phyloP scores from a whole-genome alignment of 35 echinoderm and acorn worm genomes.

The Stichopus chloronotus region DNA sequence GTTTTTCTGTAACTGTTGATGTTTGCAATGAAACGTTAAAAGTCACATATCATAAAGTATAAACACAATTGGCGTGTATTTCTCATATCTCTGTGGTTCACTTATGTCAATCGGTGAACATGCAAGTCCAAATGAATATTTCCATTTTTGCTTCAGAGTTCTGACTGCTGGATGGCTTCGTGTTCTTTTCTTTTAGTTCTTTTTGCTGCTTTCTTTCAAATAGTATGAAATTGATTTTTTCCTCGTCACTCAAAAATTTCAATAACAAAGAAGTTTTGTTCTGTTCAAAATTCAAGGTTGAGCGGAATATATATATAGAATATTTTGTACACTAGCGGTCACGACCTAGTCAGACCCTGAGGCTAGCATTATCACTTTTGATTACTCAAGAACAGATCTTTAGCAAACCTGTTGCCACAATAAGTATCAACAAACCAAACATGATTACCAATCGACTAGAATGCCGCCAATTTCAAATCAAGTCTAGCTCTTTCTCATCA shows the following conservation, averaged over 20 bases:
- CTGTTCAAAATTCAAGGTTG: neutral
- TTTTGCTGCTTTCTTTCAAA: too few species aligned
- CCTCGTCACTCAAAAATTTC: neutral
- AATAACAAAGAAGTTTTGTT: neutral
- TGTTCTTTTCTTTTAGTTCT: too few species aligned
- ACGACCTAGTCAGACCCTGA: slow-evolving; percentile 25
- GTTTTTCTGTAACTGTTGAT: too few species aligned
- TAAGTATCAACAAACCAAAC: slow-evolving; percentile 41
- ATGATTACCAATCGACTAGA: slow-evolving; percentile 45
- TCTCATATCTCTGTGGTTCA: too few species aligned
- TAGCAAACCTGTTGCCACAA: slow-evolving; percentile 44
- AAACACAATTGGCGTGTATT: too few species aligned
- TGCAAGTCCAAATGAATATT: too few species aligned
- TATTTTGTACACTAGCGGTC: slow-evolving; percentile 18
- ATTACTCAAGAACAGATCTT: slow-evolving; percentile 10
- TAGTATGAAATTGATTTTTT: neutral
- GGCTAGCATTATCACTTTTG: slow-evolving; percentile 10
- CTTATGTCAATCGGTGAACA: too few species aligned
- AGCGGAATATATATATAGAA: neutral
- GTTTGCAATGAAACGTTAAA: too few species aligned
- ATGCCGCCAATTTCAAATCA: slow-evolving; percentile 55
- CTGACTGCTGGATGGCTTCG: too few species aligned
- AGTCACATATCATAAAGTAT: too few species aligned
- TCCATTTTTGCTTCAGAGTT: too few species aligned
- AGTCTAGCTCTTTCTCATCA: slow-evolving; percentile 52